phyloP scores from a whole-genome alignment of 2,888 invertebrate species.

The Pseudolycoriella hygida region DNA sequence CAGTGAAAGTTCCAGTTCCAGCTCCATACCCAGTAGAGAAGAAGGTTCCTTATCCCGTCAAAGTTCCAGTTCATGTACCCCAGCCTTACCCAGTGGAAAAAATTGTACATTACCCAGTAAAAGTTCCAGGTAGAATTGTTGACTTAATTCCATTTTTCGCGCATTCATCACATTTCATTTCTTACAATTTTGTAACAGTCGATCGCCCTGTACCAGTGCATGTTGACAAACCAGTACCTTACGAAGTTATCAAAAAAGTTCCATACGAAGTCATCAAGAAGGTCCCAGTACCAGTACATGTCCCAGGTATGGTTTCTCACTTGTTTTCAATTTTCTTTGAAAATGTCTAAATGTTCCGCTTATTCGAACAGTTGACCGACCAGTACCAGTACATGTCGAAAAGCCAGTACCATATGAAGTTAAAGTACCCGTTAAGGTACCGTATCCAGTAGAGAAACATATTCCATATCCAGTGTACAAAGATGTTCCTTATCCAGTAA shows the following conservation, averaged over 20 bases:
- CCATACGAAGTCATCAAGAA: slow-evolving; percentile 43
- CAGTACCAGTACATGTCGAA: slow-evolving; percentile 46
- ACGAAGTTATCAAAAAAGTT: slow-evolving; percentile 38
- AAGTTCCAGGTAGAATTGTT: too few species aligned
- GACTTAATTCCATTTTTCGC: too few species aligned
- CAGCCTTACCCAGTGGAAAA: slow-evolving; percentile 59
- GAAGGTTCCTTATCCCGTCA: slow-evolving; percentile 43
- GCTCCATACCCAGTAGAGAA: slow-evolving; percentile 49
- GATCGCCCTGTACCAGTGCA: slow-evolving; percentile 43
- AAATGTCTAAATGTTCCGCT: too few species aligned
- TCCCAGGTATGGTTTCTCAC: too few species aligned
- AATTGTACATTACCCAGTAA: slow-evolving; percentile 46
- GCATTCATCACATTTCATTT: too few species aligned
- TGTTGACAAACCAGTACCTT: slow-evolving; percentile 52
- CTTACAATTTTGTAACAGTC: too few species aligned
- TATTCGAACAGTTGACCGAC: slow-evolving; percentile 34
- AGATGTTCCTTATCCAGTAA: slow-evolving; percentile 41
- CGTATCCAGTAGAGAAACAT: slow-evolving; percentile 63
- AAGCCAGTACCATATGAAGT: slow-evolving; percentile 63
- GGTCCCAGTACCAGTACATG: slow-evolving; percentile 38
- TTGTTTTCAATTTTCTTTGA: too few species aligned
- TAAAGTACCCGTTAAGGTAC: slow-evolving; percentile 60
- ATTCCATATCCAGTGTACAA: slow-evolving; percentile 46
- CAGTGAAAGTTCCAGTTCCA: slow-evolving; percentile 50
- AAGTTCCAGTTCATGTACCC: slow-evolving; percentile 47